These are phyloP conservation scores for Rhopalosiphum nymphaeae DNA, from an alignment of 2,888 invertebrate species.

Conservation along the genomic window DNA sequence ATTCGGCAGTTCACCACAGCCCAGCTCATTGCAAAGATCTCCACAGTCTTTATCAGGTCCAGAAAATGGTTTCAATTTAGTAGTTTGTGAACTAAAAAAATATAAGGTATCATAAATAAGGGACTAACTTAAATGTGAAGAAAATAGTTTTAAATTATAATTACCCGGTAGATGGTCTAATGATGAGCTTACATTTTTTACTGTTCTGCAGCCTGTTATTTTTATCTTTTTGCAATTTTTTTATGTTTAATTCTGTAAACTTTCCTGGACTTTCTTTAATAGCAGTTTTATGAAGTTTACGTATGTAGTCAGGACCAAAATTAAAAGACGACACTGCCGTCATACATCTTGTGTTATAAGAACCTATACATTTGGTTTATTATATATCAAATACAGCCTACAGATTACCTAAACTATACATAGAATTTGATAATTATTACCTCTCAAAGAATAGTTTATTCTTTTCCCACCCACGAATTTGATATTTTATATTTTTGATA, in stretches of 20 bases:
- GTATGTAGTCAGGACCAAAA: slow-evolving; percentile 13
- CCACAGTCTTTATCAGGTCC: not conserved
- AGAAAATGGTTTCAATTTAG: not conserved
- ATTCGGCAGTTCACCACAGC: not conserved
- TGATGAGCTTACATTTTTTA: not conserved
- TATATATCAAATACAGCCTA: not conserved
- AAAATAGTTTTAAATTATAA: not conserved
- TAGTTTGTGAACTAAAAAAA: not conserved
- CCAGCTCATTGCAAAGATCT: not conserved
- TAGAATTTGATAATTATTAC: no score
- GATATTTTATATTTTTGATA: no score
- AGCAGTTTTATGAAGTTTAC: not conserved
- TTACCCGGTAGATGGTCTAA: not conserved
- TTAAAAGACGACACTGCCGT: not conserved
- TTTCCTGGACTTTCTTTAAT: slow-evolving; percentile 28
- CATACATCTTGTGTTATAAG: slow-evolving; percentile 12
- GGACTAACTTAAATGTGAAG: not conserved
- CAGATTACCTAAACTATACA: no score
- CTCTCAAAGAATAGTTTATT: not conserved
- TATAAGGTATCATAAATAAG: not conserved
- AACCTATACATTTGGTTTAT: not conserved
- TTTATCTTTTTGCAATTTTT: not conserved
- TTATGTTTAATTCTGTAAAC: not conserved
- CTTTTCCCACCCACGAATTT: slow-evolving; percentile 9
- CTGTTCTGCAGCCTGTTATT: not conserved